Conservation (phyloP, 2,797 vertebrate species). For the Mus spretus region DNA sequence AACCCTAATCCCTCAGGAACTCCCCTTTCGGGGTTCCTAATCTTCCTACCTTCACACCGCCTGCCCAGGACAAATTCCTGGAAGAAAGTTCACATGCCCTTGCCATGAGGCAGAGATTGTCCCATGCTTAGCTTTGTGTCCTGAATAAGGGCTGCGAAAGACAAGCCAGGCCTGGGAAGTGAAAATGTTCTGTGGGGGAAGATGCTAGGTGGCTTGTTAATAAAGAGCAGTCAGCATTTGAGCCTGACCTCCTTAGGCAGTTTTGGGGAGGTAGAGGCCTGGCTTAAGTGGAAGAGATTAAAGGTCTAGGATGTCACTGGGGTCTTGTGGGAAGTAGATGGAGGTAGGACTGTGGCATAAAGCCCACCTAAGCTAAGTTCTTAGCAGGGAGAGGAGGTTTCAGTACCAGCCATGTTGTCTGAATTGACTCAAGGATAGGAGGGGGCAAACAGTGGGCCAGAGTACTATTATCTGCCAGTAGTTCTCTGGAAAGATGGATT, state of each 20-base stretch:
- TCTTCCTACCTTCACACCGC: conserved; percentile 8
- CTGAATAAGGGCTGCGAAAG: neutral
- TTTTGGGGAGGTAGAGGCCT: neutral
- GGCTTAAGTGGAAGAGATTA: neutral
- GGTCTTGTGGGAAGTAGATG: neutral
- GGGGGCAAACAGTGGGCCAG: neutral
- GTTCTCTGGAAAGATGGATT: conserved; percentile 29
- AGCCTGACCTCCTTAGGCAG: neutral
- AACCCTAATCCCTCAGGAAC: neutral
- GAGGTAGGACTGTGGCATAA: neutral
- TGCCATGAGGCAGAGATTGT: neutral
- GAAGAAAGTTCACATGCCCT: neutral
- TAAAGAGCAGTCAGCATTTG: neutral
- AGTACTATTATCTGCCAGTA: neutral
- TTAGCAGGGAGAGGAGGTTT: neutral
- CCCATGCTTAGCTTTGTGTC: conserved; percentile 37
- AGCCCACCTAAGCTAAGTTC: neutral
- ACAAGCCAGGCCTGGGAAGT: neutral
- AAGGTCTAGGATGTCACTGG: conserved; percentile 33
- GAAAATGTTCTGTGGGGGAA: neutral
- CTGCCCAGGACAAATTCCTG: neutral
- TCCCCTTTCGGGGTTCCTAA: conserved; percentile 12
- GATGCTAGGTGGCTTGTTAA: neutral
- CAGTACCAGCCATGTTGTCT: neutral
- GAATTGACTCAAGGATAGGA: neutral